These are phyloP conservation scores for Orius laevigatus DNA, from an alignment of 1,140 invertebrate species.

Conservation along the genomic window DNA sequence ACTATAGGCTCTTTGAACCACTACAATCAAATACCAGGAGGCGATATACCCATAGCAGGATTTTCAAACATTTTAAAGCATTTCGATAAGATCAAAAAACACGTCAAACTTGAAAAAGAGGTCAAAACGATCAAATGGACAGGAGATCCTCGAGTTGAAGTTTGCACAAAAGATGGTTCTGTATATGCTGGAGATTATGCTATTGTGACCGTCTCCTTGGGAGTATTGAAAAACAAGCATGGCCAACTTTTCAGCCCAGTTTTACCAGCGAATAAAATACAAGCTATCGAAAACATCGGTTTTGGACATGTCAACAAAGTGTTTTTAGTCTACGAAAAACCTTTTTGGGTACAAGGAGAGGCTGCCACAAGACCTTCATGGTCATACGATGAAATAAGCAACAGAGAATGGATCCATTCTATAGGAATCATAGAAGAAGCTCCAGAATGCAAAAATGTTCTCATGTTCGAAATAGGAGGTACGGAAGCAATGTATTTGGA, in stretches of 20 bases:
- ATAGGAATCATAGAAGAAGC: slow-evolving; percentile 45
- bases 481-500: slow-evolving; percentile 46
- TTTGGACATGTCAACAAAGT: slow-evolving; percentile 58
- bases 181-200: slow-evolving; percentile 60
- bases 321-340: slow-evolving; percentile 61
- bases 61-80: slow-evolving; percentile 43
- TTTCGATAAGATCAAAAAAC: slow-evolving; percentile 40
- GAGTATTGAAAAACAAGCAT: slow-evolving; percentile 61
- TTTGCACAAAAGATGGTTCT: slow-evolving; percentile 33
- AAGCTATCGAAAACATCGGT: slow-evolving; percentile 53
- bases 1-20: not conserved
- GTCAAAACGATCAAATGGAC: slow-evolving; percentile 43
- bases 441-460: slow-evolving; percentile 32
- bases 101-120: slow-evolving; percentile 39
- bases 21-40: slow-evolving; percentile 27
- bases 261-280: slow-evolving; percentile 52
- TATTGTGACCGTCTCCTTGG: slow-evolving; percentile 64
- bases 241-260: slow-evolving; percentile 56
- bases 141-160: slow-evolving; percentile 22
- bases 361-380: slow-evolving; percentile 36
- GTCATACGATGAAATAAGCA: slow-evolving; percentile 34
- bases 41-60: slow-evolving; percentile 44
- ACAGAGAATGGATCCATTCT: slow-evolving; percentile 45
- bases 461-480: slow-evolving; percentile 11
- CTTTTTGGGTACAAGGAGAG: slow-evolving; percentile 49